phyloP scores from a whole-genome alignment of 1,140 invertebrate species.

The Trigoniulus corallinus region DNA sequence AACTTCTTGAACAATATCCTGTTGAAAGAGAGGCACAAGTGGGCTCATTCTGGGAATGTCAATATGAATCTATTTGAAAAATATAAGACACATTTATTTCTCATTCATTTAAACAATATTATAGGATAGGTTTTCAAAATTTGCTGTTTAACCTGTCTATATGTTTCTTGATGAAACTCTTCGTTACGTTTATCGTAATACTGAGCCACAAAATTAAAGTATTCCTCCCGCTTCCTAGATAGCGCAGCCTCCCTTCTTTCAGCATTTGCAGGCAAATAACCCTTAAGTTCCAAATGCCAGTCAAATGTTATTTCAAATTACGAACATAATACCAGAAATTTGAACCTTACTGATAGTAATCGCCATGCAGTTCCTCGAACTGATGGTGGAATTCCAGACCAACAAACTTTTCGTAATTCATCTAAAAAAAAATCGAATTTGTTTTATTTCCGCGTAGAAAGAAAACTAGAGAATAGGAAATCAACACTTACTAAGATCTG shows the following conservation, averaged over 20 bases:
- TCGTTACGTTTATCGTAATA: slow-evolving; percentile 90
- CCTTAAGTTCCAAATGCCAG: too few relatives aligned
- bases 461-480: background rate
- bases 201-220: slow-evolving; percentile 84
- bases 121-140: background rate
- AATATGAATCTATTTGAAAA: slow-evolving; percentile 64
- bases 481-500: slow-evolving; percentile 40
- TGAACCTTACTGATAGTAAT: slow-evolving; percentile 43
- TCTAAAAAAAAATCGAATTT: slow-evolving; percentile 23
- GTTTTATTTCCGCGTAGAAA: background rate
- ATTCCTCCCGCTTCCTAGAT: slow-evolving; percentile 82
- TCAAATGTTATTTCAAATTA: background rate
- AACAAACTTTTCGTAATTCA: slow-evolving; percentile 76
- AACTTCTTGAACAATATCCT: slow-evolving; percentile 63
- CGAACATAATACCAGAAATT: background rate
- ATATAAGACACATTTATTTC: slow-evolving; percentile 5
- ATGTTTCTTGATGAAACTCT: slow-evolving; percentile 82
- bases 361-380: slow-evolving; percentile 58
- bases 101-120: slow-evolving; percentile 1
- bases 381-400: slow-evolving; percentile 83
- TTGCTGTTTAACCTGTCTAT: slow-evolving; percentile 50
- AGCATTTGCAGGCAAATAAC: slow-evolving; percentile 79
- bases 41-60: slow-evolving; percentile 96
- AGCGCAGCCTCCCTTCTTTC: slow-evolving; percentile 68
- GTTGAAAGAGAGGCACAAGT: slow-evolving; percentile 80